Base-by-base conservation (phyloP, 1,140 invertebrate species). In the Drosophila repletoides region DNA sequence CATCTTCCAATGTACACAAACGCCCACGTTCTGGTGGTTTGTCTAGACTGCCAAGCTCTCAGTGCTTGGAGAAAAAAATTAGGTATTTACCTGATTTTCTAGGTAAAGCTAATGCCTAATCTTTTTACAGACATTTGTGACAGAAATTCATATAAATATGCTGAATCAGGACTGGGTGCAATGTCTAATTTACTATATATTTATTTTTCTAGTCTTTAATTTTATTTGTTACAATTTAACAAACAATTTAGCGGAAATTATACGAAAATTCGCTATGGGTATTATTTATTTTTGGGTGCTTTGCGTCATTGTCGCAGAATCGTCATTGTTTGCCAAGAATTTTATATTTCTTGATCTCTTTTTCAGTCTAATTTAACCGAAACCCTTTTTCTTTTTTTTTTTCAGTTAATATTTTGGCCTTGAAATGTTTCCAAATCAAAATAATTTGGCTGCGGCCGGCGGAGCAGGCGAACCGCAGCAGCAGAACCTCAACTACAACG, bases 381-480 rank as follows among this genome's bases (percentile, higher is more conserved):
- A 49, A 5, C 7, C 9, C 33, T 28, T 12, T 14, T 41, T 28
- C 0, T 3, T 10, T n/a, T 33, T 41, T 2, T 33, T 26, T 64
- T 72, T 15, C 64, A 83, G 79, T 65, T 79, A 74, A 73, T 76
- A 81, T 73, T 70, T 76, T 55, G 73, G 61, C 52, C 58, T 69
- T 71, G 58, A 68, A 65, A 89, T 89, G 88, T 89, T 84, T 83
- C 80, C 72, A 66, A 88, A 83, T 71, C 88, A 88, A 74, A 88
- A 77, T 72, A 89, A 72, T 67, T 61, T 76, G 52, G 64, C 51
- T 34, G 67, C 76, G 46, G 60, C 69, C 38, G 77, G 71, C 17
- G 68, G 70, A 34, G 66, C 61, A 5, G 33, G 56, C 22, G 76
- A 70, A 63, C 65, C 59, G 17, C 76, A 66, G 33, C 76, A 83